Evolutionary conservation across 2,888 invertebrate genomes (phyloP).

Genomic region (Leucophenga maculata): DNA sequence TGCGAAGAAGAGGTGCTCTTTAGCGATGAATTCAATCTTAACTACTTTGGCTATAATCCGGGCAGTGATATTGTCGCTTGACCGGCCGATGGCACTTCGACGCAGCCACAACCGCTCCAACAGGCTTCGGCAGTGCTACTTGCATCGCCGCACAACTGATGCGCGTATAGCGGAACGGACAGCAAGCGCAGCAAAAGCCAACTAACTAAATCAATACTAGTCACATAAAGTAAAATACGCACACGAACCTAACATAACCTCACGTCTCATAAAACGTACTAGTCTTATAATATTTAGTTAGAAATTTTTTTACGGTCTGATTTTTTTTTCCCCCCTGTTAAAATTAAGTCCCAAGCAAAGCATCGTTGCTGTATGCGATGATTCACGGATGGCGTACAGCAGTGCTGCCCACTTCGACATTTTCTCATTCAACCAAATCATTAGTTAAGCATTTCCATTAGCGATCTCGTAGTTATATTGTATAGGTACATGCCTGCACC

Average conservation of each 20-base stretch:
- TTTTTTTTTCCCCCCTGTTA: background rate
- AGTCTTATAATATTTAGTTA: slow-evolving; percentile 6
- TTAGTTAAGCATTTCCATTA: slow-evolving; percentile 3
- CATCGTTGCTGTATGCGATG: no score
- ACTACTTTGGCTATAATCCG: slow-evolving; percentile 71
- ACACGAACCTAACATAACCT: background rate
- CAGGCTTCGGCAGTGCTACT: background rate
- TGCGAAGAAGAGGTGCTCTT: slow-evolving; percentile 71
- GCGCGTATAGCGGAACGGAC: background rate
- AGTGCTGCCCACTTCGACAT: no score
- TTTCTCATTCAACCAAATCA: no score
- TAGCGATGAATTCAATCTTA: slow-evolving; percentile 72
- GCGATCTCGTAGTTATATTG: background rate
- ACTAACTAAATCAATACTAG: slow-evolving; percentile 59
- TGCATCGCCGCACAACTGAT: slow-evolving; percentile 36
- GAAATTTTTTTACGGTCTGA: background rate
- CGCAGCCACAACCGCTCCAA: background rate
- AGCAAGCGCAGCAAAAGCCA: slow-evolving; percentile 50
- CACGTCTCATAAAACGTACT: background rate
- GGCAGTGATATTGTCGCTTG: slow-evolving; percentile 72
- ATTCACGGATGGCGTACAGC: no score
- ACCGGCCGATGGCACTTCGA: slow-evolving; percentile 50
- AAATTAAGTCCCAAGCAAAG: background rate
- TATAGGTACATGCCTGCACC: background rate
- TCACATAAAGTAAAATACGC: slow-evolving; percentile 42